Evolutionary conservation across 2,888 invertebrate species (phyloP).

Genomic region (Alviniconcha strummeri): DNA sequence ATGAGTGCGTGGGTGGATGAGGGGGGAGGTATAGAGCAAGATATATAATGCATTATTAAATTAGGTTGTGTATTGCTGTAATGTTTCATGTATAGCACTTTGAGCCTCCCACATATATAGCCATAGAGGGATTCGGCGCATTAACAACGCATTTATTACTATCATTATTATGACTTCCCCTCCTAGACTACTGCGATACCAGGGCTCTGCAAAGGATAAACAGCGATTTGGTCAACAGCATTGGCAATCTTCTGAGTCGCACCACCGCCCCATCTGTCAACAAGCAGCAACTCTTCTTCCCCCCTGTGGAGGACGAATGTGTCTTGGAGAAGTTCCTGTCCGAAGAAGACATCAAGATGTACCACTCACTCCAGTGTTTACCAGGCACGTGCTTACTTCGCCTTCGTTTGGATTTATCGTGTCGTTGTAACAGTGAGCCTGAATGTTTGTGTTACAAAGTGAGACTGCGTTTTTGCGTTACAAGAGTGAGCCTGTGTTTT

Average conservation of each 20-base stretch:
- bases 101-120: too few relatives aligned
- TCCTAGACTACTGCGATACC: constrained; percentile 87
- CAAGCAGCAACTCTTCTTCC: constrained; percentile 84
- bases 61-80: background rate
- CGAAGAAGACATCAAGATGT: constrained; percentile 73
- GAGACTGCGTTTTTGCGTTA: too few relatives aligned
- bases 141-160: too few relatives aligned
- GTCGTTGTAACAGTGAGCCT: too few relatives aligned
- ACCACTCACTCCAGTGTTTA: constrained; percentile 77
- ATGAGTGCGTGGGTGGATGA: background rate
- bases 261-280: constrained; percentile 87
- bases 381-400: constrained; percentile 75
- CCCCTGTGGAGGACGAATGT: constrained; percentile 44
- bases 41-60: background rate
- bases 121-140: too few relatives aligned
- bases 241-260: constrained; percentile 92
- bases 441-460: background rate
- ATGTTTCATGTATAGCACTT: too few relatives aligned
- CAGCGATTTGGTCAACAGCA: constrained; percentile 91
- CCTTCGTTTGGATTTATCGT: too few relatives aligned
- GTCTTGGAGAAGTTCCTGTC: constrained; percentile 60
- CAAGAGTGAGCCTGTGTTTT: too few relatives aligned
- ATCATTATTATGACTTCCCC: background rate
- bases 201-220: constrained; percentile 87
- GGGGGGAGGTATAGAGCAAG: too few relatives aligned